Evolutionary conservation across 1,140 invertebrate genomes (phyloP), one percentile per base, ranked within the genome.

Genomic region (Drosophila nikananu): DNA sequence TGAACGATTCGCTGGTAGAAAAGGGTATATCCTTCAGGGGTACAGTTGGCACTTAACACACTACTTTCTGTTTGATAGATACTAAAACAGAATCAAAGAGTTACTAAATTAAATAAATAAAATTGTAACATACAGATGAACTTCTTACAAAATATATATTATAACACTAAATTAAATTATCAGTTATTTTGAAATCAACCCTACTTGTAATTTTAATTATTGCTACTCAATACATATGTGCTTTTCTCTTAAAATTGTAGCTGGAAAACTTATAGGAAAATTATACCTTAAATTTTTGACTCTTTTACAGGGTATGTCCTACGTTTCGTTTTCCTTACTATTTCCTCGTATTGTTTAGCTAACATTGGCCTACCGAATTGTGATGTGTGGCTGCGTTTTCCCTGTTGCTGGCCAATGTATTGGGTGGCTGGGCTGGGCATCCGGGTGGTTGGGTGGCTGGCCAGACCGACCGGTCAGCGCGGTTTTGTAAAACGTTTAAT

Each of bases 401-500:
- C 32, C 41, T 60, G 55, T 19, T 60, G 10, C 41, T 27, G 39
- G 74, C 19, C 59, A 32, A 23, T 37, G n/a, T 37, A 3, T 30
- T 55, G 52, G 61, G 25, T 15, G 46, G 27, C 23, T 35, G 35
- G 35, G 37, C 44, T 63, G 75, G 39, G 37, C 68, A 41, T 19
- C 54, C 32, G 46, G 42, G 37, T 21, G 39, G 25, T 19, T 64
- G 66, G 59, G 52, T 67, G 76, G 81, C 64, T 80, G 80, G 59
- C 81, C 83, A 74, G 64, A 76, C 63, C 64, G 39, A 67, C 61
- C 59, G 86, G 86, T 86, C 86, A 86, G 82, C 86, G 86, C 79
- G 86, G 86, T 89, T 89, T 89, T 89, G 86, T 90, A 90, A 90
- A 89, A 89, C 86, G 86, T 89, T 89, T 89, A 89, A 89, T 89